Base-by-base conservation (phyloP, 1,140 invertebrate species). In the Phthorimaea operculella region DNA sequence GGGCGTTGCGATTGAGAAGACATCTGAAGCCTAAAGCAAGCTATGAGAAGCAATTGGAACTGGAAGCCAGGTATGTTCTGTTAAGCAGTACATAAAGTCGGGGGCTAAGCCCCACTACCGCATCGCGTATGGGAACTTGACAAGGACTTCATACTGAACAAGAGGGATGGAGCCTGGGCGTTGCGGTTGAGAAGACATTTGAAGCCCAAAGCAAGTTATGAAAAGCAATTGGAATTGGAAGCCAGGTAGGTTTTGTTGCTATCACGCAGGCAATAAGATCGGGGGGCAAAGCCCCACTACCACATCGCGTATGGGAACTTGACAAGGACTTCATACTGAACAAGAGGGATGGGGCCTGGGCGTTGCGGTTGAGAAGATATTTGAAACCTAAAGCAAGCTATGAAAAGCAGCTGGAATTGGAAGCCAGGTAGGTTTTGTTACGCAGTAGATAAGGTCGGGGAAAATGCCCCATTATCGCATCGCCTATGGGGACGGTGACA, bases 271-370 rank as follows among this genome's bases (percentile, higher is more conserved):
- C n/a, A n/a, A n/a, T n/a, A 28, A 6, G 21, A 28, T 4, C 6
- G 60, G 47, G 58, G 62, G 11, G 74, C 71, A 1, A 58, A 60
- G 0, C 54, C 77, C 0, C 79, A 81, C 62, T 82, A 84, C 60
- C 60, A 74, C 15, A 66, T 82, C 34, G 73, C 76, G 0, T 82
- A 76, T 58, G 79, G 79, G 0, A 73, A 82, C 62, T 59, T 4
- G 45, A 69, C 45, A 63, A 62, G 12, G 60, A 71, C 62, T 82
- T 83, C 63, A 42, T 74, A 0, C 67, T 83, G 12, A 67, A 64
- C 39, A 78, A 78, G 49, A 69, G 76, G 0, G 77, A 82, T 53
- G 80, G 80, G 52, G 70, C 70, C 1, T 80, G 79, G 76, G 78
- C 78, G 21, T 58, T 82, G n/a, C 52, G 79, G 0, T 57, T 80